Evolutionary conservation across 2,888 invertebrate genomes (phyloP), one percentile per base, ranked within the genome.

Genomic region (Athrips mouffetella): DNA sequence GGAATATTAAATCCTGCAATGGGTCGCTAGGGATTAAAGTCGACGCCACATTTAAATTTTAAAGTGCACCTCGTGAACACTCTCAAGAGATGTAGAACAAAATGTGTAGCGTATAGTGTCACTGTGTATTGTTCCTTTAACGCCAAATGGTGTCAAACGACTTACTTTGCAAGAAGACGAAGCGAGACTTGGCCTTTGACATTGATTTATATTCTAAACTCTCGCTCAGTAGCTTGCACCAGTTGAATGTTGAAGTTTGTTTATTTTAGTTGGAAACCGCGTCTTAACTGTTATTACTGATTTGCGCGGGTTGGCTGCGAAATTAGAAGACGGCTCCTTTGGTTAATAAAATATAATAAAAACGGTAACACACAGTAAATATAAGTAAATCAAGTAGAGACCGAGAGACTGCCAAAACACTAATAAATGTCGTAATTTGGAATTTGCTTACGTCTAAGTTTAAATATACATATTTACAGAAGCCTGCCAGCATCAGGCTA

Each of bases 1-100:
- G 30, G 30, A 48, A 48, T 37, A 48, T 48, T 48, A 48, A 20
- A 44, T 48, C 27, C 48, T 20, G 20, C 27, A 23, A 49, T 30
- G 44, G 39, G 49, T 39, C 45, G 27, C 49, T 7, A 8, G 49
- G 45, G 49, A 39, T 23, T 45, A 21, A 21, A 49, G 44, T 44
- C 39, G 11, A 30, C 23, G 27, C 15, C 29, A 45, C 39, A 49
- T 49, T 45, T 45, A 49, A 35, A 49, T 49, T 49, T 44, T 29
- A 21, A 48, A 44, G 44, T 48, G 44, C 44, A 48, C 21, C 10
- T 27, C 27, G 16, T 18, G 35, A 35, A 18, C 20, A 35, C 35
- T 18, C 35, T 20, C 33, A 13, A 11, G 15, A 33, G 33, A 33
- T 33, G 16, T 16, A 33, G 11, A 13, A 33, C 13, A 33, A 2